Evolutionary conservation across 1,140 invertebrate genomes (phyloP), one percentile per base, ranked within the genome.

Genomic region (Neotoxoptera formosana): DNA sequence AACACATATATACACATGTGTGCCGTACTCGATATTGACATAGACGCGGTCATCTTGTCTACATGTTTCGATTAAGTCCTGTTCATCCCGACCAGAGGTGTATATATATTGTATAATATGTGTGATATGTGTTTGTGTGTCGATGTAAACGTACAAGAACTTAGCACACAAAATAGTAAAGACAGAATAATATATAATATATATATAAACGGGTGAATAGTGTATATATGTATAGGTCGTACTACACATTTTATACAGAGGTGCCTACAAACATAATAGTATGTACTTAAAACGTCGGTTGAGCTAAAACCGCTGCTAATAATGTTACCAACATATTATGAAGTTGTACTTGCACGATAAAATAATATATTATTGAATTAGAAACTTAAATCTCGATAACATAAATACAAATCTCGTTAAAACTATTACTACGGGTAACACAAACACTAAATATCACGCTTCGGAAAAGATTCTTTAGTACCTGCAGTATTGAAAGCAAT

Each of bases 1-100:
- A 34, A 36, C 34, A 23, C 34, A 41, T 60, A 9, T 36, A 36
- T 34, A 23, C 14, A 36, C 34, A 34, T 34, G 60, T 83, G 21
- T 41, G 36, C 8, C 20, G 20, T 9, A 34, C 36, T 34, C 81
- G 81, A 45, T 87, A 87, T 87, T 87, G 84, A 17, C 45, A 87
- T 47, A 87, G 84, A 45, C 25, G 84, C 45, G 84, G 84, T 47
- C 45, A 87, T 87, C 41, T 87, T 86, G 84, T 87, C 23, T 87
- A 87, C 25, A 47, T 47, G 48, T 53, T 88, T 88, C 30, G 21
- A 51, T 88, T 53, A 53, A 76, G 60, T n/a, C 14, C 60, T n/a
- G 11, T n/a, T 67, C 60, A 30, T 67, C 60, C 60, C 17, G 60
- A 76, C 4, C 14, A 76, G 4, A 67, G 4, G 6, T 60, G 56